A percentile compares a stretch with the other conserved stretches of the same genome.
Conservation (phyloP, 2,888 invertebrate species). For the Caradrina kadenii region DNA sequence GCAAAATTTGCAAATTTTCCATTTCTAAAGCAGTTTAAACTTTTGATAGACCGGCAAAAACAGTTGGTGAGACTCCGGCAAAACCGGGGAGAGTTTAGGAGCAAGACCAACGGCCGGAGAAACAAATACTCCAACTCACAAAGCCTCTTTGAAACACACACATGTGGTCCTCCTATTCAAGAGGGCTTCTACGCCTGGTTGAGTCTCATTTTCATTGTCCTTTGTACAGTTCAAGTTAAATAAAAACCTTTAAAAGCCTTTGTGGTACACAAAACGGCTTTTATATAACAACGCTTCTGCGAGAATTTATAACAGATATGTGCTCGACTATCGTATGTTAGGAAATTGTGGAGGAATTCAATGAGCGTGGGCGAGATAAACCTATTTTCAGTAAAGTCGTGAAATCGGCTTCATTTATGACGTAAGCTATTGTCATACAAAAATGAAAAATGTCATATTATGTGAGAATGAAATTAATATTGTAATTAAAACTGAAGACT, state of each 20-base stretch:
- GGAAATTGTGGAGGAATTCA: slow-evolving; percentile 18
- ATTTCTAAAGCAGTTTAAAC: too few species aligned
- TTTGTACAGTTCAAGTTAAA: slow-evolving; percentile 4
- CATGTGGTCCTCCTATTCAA: neutral
- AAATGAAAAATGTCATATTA: too few species aligned
- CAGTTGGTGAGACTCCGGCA: too few species aligned
- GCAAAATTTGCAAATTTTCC: too few species aligned
- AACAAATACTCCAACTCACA: neutral
- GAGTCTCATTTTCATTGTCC: neutral
- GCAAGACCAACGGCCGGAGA: too few species aligned
- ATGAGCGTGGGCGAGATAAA: neutral
- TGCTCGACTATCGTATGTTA: neutral
- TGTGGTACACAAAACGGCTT: slow-evolving; percentile 8
- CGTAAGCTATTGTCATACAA: too few species aligned
- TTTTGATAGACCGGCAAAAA: too few species aligned
- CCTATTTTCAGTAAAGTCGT: slow-evolving; percentile 2
- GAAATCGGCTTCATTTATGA: neutral
- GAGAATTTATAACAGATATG: neutral
- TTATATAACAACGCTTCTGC: slow-evolving; percentile 1
- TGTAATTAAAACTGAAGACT: too few species aligned
- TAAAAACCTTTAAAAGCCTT: slow-evolving; percentile 11
- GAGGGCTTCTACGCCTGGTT: neutral
- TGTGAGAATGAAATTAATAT: too few species aligned
- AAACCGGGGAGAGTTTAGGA: too few species aligned
- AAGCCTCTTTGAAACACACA: neutral